Percentiles rank a stretch among this genome's conserved stretches.
These are phyloP conservation scores for Zoroaster sp. DNA, from an alignment of 53 echinoderm and acorn worm genomes.

Conservation along the genomic window DNA sequence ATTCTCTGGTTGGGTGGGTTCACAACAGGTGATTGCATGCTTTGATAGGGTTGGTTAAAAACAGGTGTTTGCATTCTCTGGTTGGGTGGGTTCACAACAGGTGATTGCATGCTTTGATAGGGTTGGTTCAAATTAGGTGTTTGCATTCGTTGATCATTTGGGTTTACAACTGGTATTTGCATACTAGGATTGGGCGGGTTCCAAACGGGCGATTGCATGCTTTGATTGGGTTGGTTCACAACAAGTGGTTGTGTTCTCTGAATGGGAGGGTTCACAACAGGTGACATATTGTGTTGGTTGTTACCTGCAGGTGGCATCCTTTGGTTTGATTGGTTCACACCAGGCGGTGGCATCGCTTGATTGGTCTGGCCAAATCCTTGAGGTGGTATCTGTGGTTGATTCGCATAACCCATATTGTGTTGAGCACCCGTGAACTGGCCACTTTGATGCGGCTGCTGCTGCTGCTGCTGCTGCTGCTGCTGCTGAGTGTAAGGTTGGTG, in stretches of 20 bases:
- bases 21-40: not conserved
- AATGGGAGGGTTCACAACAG: not conserved
- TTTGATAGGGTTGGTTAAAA: not conserved
- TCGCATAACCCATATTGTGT: not conserved
- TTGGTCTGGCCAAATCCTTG: conserved; percentile 12
- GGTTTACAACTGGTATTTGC: too few species aligned
- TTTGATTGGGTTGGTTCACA: not conserved
- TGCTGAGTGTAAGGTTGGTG: conserved; percentile 18
- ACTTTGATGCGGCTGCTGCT: conserved; percentile 16
- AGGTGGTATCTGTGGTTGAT: conserved; percentile 13
- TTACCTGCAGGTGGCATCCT: conserved; percentile 22
- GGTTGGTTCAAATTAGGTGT: not conserved
- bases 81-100: not conserved
- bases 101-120: not conserved
- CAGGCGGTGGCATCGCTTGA: not conserved
- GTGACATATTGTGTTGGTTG: not conserved
- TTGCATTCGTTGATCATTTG: not conserved
- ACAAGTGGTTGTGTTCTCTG: not conserved
- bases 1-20: conserved; percentile 4
- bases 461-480: conserved; percentile 31
- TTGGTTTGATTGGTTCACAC: conserved; percentile 8
- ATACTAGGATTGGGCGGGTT: too few species aligned
- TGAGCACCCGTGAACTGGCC: not conserved
- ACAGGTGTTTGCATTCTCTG: not conserved
- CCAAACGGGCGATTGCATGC: not conserved